Conservation (phyloP, 2,113 vertebrate species). For the Himantopus leucocephalus region DNA sequence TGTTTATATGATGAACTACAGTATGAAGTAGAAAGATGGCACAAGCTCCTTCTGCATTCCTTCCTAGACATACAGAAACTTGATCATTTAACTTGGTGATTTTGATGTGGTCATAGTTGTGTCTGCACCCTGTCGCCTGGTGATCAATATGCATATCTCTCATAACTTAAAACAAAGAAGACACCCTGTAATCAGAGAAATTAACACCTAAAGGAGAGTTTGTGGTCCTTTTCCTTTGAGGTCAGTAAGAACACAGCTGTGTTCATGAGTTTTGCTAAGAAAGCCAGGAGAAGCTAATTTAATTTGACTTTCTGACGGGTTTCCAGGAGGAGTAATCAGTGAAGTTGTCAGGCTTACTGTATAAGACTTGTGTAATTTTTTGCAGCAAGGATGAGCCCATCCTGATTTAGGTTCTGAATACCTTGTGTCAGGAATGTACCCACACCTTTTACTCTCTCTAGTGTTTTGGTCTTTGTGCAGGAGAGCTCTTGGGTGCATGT, state of each 20-base stretch:
- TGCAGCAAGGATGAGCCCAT: not conserved
- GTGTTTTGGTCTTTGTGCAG: not conserved
- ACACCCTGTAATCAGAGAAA: not conserved
- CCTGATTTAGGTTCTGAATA: not conserved
- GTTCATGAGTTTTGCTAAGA: not conserved
- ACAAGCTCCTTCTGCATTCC: not conserved
- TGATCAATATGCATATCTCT: not conserved
- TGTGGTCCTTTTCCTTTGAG: not conserved
- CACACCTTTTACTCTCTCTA: not conserved
- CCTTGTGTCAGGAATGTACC: not conserved
- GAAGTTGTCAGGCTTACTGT: not conserved
- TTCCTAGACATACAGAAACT: not conserved
- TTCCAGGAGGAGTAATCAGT: not conserved
- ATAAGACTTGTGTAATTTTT: not conserved
- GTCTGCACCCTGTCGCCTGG: not conserved
- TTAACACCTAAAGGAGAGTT: not conserved
- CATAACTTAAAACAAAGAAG: not conserved
- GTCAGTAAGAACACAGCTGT: not conserved
- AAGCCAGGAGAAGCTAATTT: not conserved
- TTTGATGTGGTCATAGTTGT: not conserved
- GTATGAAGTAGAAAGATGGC: not conserved
- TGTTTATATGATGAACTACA: not conserved
- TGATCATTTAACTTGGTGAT: not conserved
- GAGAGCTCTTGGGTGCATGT: not conserved
- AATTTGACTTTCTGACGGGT: not conserved